These are phyloP conservation scores for Leptinotarsa rubiginosa DNA, from an alignment of 2,888 invertebrate species.

Conservation along the genomic window DNA sequence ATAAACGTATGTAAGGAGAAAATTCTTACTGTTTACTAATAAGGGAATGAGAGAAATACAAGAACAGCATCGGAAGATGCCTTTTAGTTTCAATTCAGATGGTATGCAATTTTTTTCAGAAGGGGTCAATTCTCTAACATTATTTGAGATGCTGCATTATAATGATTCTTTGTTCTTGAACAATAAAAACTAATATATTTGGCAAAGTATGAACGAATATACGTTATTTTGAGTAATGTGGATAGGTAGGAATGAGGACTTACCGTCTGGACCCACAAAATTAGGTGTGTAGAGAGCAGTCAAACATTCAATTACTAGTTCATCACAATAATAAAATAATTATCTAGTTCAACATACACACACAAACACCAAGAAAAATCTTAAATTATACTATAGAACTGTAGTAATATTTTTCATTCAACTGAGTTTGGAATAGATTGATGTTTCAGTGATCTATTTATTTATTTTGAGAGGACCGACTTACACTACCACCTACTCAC, in stretches of 20 bases:
- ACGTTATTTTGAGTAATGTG: not conserved
- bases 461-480: not conserved
- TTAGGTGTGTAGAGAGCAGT: conserved; percentile 6
- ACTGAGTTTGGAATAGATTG: not conserved
- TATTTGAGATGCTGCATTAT: too few species aligned
- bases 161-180: not conserved
- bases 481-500: not conserved
- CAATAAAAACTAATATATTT: not conserved
- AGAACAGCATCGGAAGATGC: not conserved
- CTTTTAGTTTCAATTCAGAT: not conserved
- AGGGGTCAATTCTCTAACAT: not conserved
- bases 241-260: not conserved
- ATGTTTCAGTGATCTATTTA: conserved; percentile 11
- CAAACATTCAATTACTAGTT: conserved; percentile 1
- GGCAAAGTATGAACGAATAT: not conserved
- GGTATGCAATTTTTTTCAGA: not conserved
- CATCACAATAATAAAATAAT: conserved; percentile 2
- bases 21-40: too few species aligned
- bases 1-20: too few species aligned
- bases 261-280: conserved; percentile 9
- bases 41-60: too few species aligned
- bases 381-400: not conserved
- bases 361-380: not conserved
- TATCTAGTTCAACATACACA: conserved; percentile 1
- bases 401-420: not conserved